A percentile compares a stretch with the other conserved stretches of the same genome.
Conservation (phyloP, 2,797 vertebrate species). For the Myotis myotis region DNA sequence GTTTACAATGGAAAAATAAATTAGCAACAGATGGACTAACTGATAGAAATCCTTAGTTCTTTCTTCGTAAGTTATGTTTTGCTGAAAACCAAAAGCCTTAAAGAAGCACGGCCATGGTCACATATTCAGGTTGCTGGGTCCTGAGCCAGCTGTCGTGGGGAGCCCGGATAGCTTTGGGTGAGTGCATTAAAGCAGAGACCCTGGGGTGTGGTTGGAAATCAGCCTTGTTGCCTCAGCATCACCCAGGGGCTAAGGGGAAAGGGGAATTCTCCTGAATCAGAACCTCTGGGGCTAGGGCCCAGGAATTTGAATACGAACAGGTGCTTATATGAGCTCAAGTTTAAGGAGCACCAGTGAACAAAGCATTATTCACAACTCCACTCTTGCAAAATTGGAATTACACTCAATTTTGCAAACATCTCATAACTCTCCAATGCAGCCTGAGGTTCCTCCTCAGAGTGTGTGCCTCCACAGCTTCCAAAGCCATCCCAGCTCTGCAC, state of each 20-base stretch:
- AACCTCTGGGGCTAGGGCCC: neutral
- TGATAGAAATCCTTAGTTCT: neutral
- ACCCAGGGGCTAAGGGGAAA: neutral
- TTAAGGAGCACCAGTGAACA: neutral
- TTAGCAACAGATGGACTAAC: neutral
- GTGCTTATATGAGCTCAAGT: neutral
- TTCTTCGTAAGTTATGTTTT: slow-evolving; percentile 9
- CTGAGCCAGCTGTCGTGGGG: fast-evolving
- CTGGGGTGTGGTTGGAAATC: neutral
- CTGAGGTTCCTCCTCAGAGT: neutral
- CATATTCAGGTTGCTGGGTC: neutral
- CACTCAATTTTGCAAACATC: neutral
- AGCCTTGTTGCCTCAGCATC: neutral
- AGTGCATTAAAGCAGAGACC: too few species aligned
- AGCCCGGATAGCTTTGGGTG: fast-evolving
- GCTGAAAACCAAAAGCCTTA: slow-evolving; percentile 1
- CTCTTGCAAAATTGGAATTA: neutral
- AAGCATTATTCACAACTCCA: neutral
- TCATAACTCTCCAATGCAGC: neutral
- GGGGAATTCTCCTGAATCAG: neutral
- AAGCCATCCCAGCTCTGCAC: neutral
- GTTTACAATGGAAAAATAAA: slow-evolving; percentile 26
- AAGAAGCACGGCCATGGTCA: neutral
- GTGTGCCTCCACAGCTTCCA: neutral
- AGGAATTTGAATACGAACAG: neutral